Percentiles rank a stretch among this genome's conserved stretches.
These are phyloP conservation scores for Ptiloglossa arizonensis DNA, from an alignment of 1,140 invertebrate genomes.

Conservation along the genomic window DNA sequence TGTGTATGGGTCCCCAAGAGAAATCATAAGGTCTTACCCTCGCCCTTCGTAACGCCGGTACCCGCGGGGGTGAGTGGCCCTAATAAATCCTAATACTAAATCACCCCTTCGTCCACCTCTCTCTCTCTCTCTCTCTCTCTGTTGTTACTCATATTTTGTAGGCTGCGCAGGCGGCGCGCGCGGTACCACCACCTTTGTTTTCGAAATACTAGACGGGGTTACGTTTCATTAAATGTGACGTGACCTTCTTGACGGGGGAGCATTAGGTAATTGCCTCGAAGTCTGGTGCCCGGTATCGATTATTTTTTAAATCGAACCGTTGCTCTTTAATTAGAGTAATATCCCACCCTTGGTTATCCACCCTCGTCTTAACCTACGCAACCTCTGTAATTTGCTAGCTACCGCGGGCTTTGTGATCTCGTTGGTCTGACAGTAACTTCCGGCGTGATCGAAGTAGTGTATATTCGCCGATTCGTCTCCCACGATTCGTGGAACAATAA, in stretches of 20 bases:
- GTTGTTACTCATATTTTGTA: conserved; percentile 78
- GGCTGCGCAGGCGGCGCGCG: conserved; percentile 37
- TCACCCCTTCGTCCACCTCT: conserved; percentile 58
- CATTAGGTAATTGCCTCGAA: conserved; percentile 57
- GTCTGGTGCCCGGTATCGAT: conserved; percentile 28
- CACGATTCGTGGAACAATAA: no score
- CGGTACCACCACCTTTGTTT: conserved; percentile 53
- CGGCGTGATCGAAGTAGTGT: not conserved
- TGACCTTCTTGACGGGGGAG: conserved; percentile 30
- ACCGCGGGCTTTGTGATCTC: conserved; percentile 4
- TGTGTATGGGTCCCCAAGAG: conserved; percentile 75
- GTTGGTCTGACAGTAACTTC: not conserved
- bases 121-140: conserved; percentile 11
- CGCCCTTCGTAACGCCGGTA: conserved; percentile 57
- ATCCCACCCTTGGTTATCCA: not conserved
- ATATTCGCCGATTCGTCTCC: not conserved
- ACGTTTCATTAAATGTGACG: conserved; percentile 60
- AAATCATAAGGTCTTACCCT: conserved; percentile 80
- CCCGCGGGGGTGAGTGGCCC: conserved; percentile 68
- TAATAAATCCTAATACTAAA: conserved; percentile 81
- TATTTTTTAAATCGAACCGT: conserved; percentile 36
- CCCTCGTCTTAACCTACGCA: conserved; percentile 23
- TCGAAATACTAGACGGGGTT: conserved; percentile 59
- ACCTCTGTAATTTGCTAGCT: conserved; percentile 28
- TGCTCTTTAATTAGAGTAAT: conserved; percentile 32